Percentiles rank a stretch among this genome's conserved stretches.
Conservation (phyloP, 2,888 invertebrate genomes). For the Mythimna impura region DNA sequence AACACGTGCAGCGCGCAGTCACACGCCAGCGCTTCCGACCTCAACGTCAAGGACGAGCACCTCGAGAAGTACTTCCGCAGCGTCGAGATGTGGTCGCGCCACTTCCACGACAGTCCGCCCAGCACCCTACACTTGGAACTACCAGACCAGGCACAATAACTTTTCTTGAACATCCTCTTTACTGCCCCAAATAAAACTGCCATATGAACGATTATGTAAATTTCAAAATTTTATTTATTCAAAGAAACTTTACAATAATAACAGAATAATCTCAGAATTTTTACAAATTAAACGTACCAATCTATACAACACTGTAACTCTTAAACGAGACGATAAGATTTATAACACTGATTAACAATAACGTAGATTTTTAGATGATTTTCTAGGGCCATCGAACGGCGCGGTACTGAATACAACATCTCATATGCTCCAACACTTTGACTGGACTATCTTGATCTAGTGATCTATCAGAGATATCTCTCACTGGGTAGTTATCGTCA, state of each 20-base stretch:
- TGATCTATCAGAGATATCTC: constrained; percentile 1
- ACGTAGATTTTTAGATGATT: constrained; percentile 85
- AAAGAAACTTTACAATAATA: constrained; percentile 89
- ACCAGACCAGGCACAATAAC: constrained; percentile 67
- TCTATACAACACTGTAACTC: constrained; percentile 90
- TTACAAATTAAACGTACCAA: constrained; percentile 88
- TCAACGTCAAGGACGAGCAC: constrained; percentile 79
- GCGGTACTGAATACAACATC: constrained; percentile 81
- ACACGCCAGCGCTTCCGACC: constrained; percentile 70
- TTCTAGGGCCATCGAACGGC: constrained; percentile 85
- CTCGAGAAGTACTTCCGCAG: constrained; percentile 85
- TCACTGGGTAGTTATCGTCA: constrained; percentile 5
- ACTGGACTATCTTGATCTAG: neutral
- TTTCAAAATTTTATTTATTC: constrained; percentile 89
- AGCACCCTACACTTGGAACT: constrained; percentile 67
- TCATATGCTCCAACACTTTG: constrained; percentile 27
- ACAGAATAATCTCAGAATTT: constrained; percentile 89
- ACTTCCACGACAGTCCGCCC: constrained; percentile 64
- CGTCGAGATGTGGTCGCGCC: constrained; percentile 81
- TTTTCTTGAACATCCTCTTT: constrained; percentile 15
- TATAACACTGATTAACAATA: constrained; percentile 90
- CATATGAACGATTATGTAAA: constrained; percentile 89
- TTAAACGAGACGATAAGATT: constrained; percentile 90
- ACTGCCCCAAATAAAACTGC: constrained; percentile 78
- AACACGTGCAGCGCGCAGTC: constrained; percentile 72